Base-by-base conservation (phyloP, 2,888 invertebrate species). In the Resseliella maxima region DNA sequence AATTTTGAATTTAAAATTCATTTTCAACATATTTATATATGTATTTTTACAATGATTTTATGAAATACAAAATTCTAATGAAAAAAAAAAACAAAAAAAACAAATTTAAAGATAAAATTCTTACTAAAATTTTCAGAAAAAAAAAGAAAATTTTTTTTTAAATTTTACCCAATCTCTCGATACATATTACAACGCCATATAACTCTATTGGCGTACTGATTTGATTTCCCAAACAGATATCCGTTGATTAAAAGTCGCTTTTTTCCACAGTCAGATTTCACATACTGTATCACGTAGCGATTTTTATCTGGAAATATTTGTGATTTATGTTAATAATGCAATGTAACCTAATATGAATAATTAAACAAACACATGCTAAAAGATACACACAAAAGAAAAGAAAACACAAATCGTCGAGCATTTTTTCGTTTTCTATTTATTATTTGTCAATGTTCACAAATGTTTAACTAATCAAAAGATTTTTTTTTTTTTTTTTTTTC, bases 141-240 rank as follows among this genome's bases (percentile, higher is more conserved):
- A 12, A 54, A n/a, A 21, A 54, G 18, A n/a, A 12, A 3, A 54
- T n/a, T 54, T 18, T 3, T 3, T 35, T 31, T 35, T n/a, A n/a
- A n/a, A 6, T 83, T 12, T n/a, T 83, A 83, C 83, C 83, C 83
- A 15, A 83, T 18, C 38, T 36, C 83, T 5, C 83, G 83, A n/a
- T 83, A 83, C n/a, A 38, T 38, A 38, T 21, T n/a, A 24, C 83
- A 83, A 12, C 83, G 1, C 38, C 38, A 83, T 21, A 83, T 83
- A 1, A n/a, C 24, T 12, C n/a, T 15, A 8, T 12, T 38, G 1
- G 38, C 83, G n/a, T 38, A 38, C n/a, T 83, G 24, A n/a, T 83
- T 83, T 0, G n/a, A n/a, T 1, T n/a, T 38, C 38, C 83, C 83
- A 24, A 38, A 83, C n/a, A 38, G 24, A 24, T 83, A 83, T 83